Evolutionary conservation across 2,888 invertebrate species (phyloP), one percentile per base, ranked within the genome.

Genomic region (Pyrgus malvae): DNA sequence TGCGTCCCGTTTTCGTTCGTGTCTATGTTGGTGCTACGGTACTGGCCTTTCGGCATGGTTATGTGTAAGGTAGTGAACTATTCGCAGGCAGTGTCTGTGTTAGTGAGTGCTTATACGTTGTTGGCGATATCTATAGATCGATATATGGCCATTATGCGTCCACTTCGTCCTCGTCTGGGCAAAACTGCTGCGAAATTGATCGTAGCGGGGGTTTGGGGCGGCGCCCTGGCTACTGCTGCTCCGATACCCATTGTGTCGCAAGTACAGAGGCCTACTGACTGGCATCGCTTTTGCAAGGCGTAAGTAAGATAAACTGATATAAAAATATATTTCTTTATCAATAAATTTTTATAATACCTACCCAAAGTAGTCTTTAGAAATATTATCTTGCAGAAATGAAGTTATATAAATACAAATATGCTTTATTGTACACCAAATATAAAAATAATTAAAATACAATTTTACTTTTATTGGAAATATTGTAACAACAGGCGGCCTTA

Each of bases 1-100:
- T 98, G 98, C 81, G 95, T 98, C 60, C 98, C 98, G 2, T 97
- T 97, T 72, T 95, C 97, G 1, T 97, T 96, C 70, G 93, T 97
- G 19, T 93, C 97, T 8, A 94, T 94, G 68, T 86, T 96, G 45
- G 90, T 97, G 63, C 89, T 96, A 35, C 93, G 94, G 71, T 95
- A 96, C 73, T 98, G 98, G 98, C 96, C 97, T 0, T 98, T 98
- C 73, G 97, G 97, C 1, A 86, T 90, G 12, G 86, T 93, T 31
- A 92, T 98, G 83, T 98, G 98, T 77, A 94, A 95, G 59, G 85
- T 95, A 29, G 96, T 97, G 63, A 95, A 94, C 80, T 97, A 95
- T 78, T 93, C 94, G 0, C 96, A 96, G 81, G 95, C 94, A 1
- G 93, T 95, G 40, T 95, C 95, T 8, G 96, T 95, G 59, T 90